phyloP scores from a whole-genome alignment of 2,797 vertebrate genomes.

The Poeciliopsis presidionis region DNA sequence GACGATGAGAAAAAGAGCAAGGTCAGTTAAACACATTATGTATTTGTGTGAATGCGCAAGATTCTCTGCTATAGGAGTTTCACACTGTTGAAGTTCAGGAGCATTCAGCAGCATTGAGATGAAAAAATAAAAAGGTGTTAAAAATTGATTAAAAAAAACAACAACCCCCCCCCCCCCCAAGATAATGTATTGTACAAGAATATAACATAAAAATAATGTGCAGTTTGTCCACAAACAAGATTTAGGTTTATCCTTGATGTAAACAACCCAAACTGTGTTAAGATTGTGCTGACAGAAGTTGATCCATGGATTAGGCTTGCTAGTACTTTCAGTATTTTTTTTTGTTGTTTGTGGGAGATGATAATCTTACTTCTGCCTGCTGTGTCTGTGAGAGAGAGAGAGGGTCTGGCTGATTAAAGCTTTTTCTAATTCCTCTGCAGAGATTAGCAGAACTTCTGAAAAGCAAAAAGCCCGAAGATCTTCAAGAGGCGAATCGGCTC shows the following conservation, averaged over 20 bases:
- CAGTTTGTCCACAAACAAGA: too few relatives aligned
- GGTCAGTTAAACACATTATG: constrained; percentile 72
- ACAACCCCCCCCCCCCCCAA: too few relatives aligned
- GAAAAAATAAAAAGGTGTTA: background rate
- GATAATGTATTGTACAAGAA: too few relatives aligned
- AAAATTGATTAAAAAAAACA: background rate
- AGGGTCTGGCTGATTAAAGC: background rate
- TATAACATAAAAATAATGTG: too few relatives aligned
- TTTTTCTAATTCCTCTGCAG: constrained; percentile 69
- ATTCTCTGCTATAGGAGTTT: background rate
- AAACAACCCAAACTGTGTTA: constrained; percentile 26
- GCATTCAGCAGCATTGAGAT: too few relatives aligned
- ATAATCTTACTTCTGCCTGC: background rate
- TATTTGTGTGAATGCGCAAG: background rate
- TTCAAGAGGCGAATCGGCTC: constrained; percentile 94
- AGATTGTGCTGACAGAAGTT: constrained; percentile 5
- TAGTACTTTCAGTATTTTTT: background rate
- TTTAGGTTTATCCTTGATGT: background rate
- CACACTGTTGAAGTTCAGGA: too few relatives aligned
- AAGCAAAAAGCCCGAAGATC: constrained; percentile 95
- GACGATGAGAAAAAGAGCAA: constrained; percentile 94
- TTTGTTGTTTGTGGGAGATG: background rate
- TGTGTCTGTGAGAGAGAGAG: constrained; percentile 36
- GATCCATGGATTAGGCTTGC: constrained; percentile 10
- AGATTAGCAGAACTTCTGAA: constrained; percentile 90